A percentile compares a stretch with the other conserved stretches of the same genome.
phyloP scores from a whole-genome alignment of 2,888 invertebrate genomes.

The Ctenicera cuprea region DNA sequence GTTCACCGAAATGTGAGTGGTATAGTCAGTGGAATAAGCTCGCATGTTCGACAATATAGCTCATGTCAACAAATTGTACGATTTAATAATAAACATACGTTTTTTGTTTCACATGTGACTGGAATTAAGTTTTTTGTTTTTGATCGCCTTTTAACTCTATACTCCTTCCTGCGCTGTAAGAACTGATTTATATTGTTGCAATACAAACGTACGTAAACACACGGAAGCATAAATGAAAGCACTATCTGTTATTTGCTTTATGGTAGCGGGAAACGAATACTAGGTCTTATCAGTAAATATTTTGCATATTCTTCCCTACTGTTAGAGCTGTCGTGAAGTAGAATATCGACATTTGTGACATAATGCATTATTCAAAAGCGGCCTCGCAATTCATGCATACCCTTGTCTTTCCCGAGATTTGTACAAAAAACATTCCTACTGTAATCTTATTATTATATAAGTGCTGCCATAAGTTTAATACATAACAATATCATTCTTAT shows the following conservation, averaged over 20 bases:
- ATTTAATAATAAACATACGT: too few species aligned
- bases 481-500: too few species aligned
- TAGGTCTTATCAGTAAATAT: conserved; percentile 28
- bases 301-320: conserved; percentile 35
- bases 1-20: too few species aligned
- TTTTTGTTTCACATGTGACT: too few species aligned
- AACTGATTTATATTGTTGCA: background rate
- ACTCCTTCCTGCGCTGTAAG: too few species aligned
- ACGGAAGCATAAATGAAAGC: background rate
- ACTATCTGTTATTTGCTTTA: conserved; percentile 12
- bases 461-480: conserved; percentile 7
- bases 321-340: conserved; percentile 8
- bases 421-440: conserved; percentile 31
- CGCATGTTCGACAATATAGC: too few species aligned
- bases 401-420: conserved; percentile 28
- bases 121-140: too few species aligned
- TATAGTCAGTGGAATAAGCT: too few species aligned
- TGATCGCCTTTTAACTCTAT: too few species aligned
- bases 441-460: conserved; percentile 18
- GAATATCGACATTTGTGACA: conserved; percentile 35
- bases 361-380: conserved; percentile 43
- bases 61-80: too few species aligned
- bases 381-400: conserved; percentile 36
- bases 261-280: background rate
- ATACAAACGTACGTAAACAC: background rate